These are phyloP conservation scores for Myiagra hebetior DNA, from an alignment of 2,113 vertebrate species.

Conservation along the genomic window DNA sequence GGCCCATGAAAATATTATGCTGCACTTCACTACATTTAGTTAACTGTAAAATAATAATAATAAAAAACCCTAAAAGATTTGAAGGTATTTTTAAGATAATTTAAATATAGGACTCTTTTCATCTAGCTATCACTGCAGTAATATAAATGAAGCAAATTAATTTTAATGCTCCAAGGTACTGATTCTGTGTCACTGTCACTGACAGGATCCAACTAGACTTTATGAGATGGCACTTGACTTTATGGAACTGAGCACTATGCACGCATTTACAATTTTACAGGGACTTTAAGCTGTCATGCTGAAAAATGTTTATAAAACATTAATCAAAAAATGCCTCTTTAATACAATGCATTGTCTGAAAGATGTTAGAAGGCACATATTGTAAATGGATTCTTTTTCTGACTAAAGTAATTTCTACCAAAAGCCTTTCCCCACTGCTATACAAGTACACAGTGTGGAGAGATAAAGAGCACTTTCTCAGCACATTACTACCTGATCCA, in stretches of 20 bases:
- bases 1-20: conserved; percentile 2
- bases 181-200: conserved; percentile 78
- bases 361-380: conserved; percentile 92
- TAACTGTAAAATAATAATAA: conserved; percentile 57
- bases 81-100: conserved; percentile 71
- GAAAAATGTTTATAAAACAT: conserved; percentile 98
- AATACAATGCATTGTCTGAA: conserved; percentile 92
- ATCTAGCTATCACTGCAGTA: conserved; percentile 79
- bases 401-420: conserved; percentile 91
- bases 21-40: conserved; percentile 41
- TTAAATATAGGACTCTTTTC: conserved; percentile 84
- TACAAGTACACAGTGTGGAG: conserved; percentile 81
- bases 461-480: conserved; percentile 88
- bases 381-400: conserved; percentile 98
- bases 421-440: conserved; percentile 81
- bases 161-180: conserved; percentile 92
- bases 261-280: conserved; percentile 82
- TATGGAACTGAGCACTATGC: conserved; percentile 85
- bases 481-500: conserved; percentile 86
- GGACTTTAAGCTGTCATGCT: conserved; percentile 83
- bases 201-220: conserved; percentile 77
- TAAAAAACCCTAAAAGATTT: conserved; percentile 60
- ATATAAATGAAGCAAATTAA: conserved; percentile 87
- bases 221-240: conserved; percentile 87
- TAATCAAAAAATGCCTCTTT: conserved; percentile 98